Base-by-base conservation (phyloP, 2,888 invertebrate genomes). In the Eustalomyia histrio region DNA sequence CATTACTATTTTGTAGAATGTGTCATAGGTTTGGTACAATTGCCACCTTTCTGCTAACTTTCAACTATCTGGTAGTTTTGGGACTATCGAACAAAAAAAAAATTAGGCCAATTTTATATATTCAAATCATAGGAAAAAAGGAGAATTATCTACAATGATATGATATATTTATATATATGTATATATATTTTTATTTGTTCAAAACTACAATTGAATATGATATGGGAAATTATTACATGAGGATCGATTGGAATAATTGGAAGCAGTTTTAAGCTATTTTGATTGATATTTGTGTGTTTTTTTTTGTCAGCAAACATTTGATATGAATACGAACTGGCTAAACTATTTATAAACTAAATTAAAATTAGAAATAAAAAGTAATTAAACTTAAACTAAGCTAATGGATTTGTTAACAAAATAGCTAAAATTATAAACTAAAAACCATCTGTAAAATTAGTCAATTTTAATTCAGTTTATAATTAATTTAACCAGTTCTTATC, bases 1-100 rank as follows among this genome's bases (percentile, higher is more conserved):
- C 61, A 18, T 47, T 75, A 53, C 58, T 43, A 53, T 35, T 29
- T 29, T 18, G n/a, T 10, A 60, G 43, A 61, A 64, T 33, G 4
- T 50, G 57, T 57, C 64, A 39, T 65, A 67, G 52, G 65, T 60
- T 74, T 74, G 24, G 67, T 74, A 67, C 67, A 16, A 67, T 67
- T 67, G 74, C 58, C 74, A 67, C 52, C 65, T 67, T 67, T 75
- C 75, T 74, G 74, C 52, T 74, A 12, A 52, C 17, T 39, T 60
- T 50, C 39, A 74, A 74, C 58, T 67, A 67, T 65, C 58, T 16
- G 60, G 43, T 16, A 61, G 57, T 58, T 58, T 57, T 35, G n/a
- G n/a, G 14, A 47, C 43, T 47, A 47, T 29, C 7, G 21, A 21
- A 3, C 3, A 24, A 5, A 24, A 24, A 24, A 5, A 47, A 47